A percentile compares a stretch with the other conserved stretches of the same genome.
Conservation (phyloP, 1,140 invertebrate genomes). For the Heliothis subflexa region DNA sequence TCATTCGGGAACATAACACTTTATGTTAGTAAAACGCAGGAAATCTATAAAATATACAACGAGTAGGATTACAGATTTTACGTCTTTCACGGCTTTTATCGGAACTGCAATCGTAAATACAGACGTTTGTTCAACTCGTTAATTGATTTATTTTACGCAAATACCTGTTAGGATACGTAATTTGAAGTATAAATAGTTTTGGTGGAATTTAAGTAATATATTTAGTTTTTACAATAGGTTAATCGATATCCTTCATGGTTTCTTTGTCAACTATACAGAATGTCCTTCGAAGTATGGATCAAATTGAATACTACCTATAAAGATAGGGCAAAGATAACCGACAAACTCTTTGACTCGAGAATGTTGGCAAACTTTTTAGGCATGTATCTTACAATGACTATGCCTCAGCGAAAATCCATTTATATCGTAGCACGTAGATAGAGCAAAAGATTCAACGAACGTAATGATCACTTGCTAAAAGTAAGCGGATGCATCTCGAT, state of each 20-base stretch:
- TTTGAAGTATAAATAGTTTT: slow-evolving; percentile 4
- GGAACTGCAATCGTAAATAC: slow-evolving; percentile 14
- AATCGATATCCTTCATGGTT: too few species aligned
- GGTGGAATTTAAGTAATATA: background rate
- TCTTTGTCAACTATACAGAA: too few species aligned
- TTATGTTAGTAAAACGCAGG: background rate
- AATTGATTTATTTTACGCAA: slow-evolving; percentile 20
- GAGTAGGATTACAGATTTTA: background rate
- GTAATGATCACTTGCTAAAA: background rate
- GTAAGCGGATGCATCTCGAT: background rate
- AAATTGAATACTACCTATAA: too few species aligned
- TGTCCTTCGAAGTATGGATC: too few species aligned
- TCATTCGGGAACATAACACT: too few species aligned
- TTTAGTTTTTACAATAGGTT: too few species aligned
- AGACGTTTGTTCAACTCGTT: slow-evolving; percentile 3
- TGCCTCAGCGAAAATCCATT: too few species aligned
- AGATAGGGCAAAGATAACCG: too few species aligned
- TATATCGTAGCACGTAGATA: too few species aligned
- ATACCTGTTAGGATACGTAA: background rate
- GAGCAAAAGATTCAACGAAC: background rate
- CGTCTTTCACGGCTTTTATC: background rate
- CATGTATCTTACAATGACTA: too few species aligned
- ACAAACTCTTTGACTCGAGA: too few species aligned
- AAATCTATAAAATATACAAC: slow-evolving; percentile 7
- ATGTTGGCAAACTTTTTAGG: too few species aligned